A percentile compares a stretch with the other conserved stretches of the same genome.
phyloP scores from a whole-genome alignment of 2,113 vertebrate species.

The Oreochromis niloticus region DNA sequence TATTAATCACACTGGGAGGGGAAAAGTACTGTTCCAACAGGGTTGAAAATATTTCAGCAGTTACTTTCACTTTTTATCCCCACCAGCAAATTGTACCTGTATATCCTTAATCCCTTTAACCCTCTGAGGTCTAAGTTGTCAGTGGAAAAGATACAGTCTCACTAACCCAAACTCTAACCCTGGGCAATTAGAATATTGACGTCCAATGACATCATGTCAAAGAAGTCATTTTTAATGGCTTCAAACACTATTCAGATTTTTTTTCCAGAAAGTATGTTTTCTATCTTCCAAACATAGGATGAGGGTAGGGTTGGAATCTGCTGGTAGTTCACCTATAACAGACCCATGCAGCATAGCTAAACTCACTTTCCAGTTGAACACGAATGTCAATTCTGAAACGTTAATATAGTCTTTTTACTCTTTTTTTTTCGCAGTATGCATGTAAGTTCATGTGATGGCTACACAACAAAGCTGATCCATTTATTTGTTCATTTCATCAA shows the following conservation, averaged over 20 bases:
- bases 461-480: background rate
- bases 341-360: background rate
- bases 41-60: background rate
- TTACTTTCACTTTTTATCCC: background rate
- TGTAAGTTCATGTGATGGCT: background rate
- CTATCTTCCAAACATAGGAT: background rate
- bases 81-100: background rate
- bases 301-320: background rate
- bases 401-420: background rate
- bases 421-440: background rate
- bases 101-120: background rate
- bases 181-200: fast-evolving
- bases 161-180: background rate
- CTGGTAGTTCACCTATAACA: background rate
- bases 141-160: background rate
- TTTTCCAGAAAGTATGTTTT: background rate
- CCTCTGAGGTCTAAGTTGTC: background rate
- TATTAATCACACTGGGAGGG: background rate
- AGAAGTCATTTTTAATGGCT: background rate
- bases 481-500: background rate
- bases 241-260: background rate
- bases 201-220: background rate
- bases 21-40: background rate
- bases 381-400: background rate
- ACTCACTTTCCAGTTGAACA: background rate